Evolutionary conservation across 2,113 vertebrate species (phyloP), one percentile per base, ranked within the genome.

Genomic region (Leuciscus idus): DNA sequence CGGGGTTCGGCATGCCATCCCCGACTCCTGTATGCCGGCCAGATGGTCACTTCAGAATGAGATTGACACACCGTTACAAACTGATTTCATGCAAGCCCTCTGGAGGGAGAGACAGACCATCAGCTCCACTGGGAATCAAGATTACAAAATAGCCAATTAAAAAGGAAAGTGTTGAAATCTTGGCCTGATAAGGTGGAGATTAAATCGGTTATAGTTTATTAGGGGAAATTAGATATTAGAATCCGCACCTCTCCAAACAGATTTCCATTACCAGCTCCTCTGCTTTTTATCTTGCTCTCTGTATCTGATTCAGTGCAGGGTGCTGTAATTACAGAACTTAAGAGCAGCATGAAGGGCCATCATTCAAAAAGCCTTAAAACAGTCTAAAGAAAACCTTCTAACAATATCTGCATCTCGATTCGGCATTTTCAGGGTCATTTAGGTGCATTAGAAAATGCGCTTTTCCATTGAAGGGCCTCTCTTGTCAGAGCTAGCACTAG

Each of bases 131-230:
- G 97, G 97, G 97, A 99, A 97, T 97, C 97, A 95, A 97, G 97
- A 97, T 97, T 97, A 99, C 97, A 98, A 96, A 98, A 98, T 97
- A 97, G 97, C 96, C 97, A 98, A 98, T 99, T 98, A 98, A 94
- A 95, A 96, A 95, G 94, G 95, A 96, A 96, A 97, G 96, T 95
- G 97, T 96, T 96, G 95, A 96, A 97, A 95, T 94, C 96, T 97
- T 95, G 93, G 94, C 92, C 95, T 96, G 96, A 96, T 97, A 95
- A 95, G 94, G 94, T 93, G 92, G 87, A 95, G 95, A 95, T 95
- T 95, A 95, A 95, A 95, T 96, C 94, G 92, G 95, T 95, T 95
- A 95, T 95, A 95, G 94, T 96, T 95, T 95, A 95, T 96, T 95
- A 95, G 94, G 92, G 92, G 94, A 95, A 95, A 95, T 95, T 92